These are phyloP conservation scores for Aleiodes leptofemur DNA, from an alignment of 2,888 invertebrate genomes.

Conservation along the genomic window DNA sequence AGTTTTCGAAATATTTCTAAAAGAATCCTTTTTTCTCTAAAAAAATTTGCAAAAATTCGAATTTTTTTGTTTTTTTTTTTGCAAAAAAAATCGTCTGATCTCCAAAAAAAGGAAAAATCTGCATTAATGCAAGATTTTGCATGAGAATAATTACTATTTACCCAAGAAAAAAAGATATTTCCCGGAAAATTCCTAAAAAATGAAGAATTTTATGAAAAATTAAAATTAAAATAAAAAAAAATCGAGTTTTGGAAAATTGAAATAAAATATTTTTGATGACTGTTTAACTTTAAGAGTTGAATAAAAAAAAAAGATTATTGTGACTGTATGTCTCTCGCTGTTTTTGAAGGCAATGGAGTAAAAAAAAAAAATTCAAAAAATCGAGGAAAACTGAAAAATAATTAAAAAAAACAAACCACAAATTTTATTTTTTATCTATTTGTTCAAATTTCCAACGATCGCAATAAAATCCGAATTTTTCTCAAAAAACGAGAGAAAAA, in stretches of 20 bases:
- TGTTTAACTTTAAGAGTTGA: conserved; percentile 28
- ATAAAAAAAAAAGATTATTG: neutral
- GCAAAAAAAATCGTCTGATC: neutral
- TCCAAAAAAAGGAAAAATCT: too few species aligned
- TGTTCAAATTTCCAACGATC: conserved; percentile 41
- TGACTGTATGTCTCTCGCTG: neutral
- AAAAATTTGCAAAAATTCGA: neutral
- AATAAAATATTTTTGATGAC: conserved; percentile 24
- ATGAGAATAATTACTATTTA: too few species aligned
- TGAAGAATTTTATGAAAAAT: too few species aligned
- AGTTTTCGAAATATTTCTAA: too few species aligned
- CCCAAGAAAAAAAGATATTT: neutral
- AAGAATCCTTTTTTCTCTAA: neutral
- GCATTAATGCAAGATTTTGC: too few species aligned
- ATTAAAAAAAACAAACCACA: neutral
- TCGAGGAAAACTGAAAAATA: neutral
- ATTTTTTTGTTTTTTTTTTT: neutral
- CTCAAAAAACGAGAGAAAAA: too few species aligned
- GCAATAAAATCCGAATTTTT: conserved; percentile 40
- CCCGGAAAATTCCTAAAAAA: neutral
- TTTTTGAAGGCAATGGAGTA: conserved; percentile 5
- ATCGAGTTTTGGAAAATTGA: conserved; percentile 1
- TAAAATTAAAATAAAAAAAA: neutral
- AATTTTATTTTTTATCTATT: conserved; percentile 18
- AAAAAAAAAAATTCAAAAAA: too few species aligned